Conservation (phyloP, 2,113 vertebrate genomes). For the Prionailurus bengalensis region DNA sequence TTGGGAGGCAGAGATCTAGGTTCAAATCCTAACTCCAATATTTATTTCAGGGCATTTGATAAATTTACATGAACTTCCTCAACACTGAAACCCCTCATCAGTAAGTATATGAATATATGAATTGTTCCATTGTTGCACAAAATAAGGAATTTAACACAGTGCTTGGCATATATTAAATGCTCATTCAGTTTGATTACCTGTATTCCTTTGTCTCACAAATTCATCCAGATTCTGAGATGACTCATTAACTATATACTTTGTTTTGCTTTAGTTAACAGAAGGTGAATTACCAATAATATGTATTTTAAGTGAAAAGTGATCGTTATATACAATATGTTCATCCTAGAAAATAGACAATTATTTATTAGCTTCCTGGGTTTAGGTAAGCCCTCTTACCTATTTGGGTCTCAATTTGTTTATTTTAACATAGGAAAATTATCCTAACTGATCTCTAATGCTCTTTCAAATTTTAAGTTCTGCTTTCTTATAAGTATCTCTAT, state of each 20-base stretch:
- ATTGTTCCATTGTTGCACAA: not conserved
- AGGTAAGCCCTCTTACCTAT: not conserved
- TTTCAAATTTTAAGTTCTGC: slow-evolving; percentile 30
- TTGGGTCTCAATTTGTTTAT: not conserved
- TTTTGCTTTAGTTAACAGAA: not conserved
- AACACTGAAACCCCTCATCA: not conserved
- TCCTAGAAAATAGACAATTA: slow-evolving; percentile 27
- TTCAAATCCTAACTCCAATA: not conserved
- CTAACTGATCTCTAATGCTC: not conserved
- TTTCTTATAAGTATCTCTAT: slow-evolving; percentile 46
- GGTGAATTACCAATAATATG: not conserved
- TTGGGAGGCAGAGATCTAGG: not conserved
- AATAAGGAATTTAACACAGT: not conserved
- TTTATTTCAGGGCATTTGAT: not conserved
- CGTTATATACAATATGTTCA: not conserved
- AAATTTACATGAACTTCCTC: not conserved
- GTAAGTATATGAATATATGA: not conserved
- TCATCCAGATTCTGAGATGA: not conserved
- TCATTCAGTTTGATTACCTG: slow-evolving; percentile 26
- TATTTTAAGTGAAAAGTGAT: slow-evolving; percentile 2
- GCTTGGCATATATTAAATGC: not conserved
- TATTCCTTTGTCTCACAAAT: not conserved
- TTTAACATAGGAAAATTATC: slow-evolving; percentile 37
- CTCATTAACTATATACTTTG: not conserved
- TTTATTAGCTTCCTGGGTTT: not conserved